A percentile compares a stretch with the other conserved stretches of the same genome.
Conservation (phyloP, 1,140 invertebrate genomes). For the Scaptomyza graminum region DNA sequence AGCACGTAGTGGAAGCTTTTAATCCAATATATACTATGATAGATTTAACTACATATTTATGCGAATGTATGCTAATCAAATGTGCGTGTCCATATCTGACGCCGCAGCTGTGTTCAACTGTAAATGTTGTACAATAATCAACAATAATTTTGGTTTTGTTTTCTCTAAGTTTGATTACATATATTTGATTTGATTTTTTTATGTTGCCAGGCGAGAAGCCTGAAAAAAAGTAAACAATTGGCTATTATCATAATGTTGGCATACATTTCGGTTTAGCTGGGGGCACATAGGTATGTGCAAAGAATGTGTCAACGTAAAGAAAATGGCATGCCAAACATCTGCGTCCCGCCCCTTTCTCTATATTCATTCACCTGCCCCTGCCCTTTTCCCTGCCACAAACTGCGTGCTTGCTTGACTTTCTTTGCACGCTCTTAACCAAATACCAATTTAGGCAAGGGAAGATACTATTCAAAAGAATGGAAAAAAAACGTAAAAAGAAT, state of each 20-base stretch:
- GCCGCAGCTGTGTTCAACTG: conserved; percentile 48
- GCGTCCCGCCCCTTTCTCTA: background rate
- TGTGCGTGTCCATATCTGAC: conserved; percentile 58
- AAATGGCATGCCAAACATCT: conserved; percentile 58
- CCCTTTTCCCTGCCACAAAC: too few relatives aligned
- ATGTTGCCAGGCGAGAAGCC: conserved; percentile 6
- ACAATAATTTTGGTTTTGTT: conserved; percentile 26
- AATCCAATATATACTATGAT: conserved; percentile 15
- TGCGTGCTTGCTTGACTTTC: too few relatives aligned
- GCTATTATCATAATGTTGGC: conserved; percentile 77
- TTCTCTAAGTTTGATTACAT: background rate
- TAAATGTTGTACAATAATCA: conserved; percentile 79
- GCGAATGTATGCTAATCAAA: conserved; percentile 71
- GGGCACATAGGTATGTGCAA: conserved; percentile 34
- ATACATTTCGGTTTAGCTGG: conserved; percentile 51
- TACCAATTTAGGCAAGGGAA: too few relatives aligned
- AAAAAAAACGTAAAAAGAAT: too few relatives aligned
- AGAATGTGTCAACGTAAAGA: conserved; percentile 56
- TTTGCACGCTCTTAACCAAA: too few relatives aligned
- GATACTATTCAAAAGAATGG: too few relatives aligned
- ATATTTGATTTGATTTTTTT: conserved; percentile 8
- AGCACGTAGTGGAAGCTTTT: conserved; percentile 59
- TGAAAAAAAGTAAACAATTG: conserved; percentile 59
- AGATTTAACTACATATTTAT: conserved; percentile 23
- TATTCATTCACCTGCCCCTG: too few relatives aligned